These are phyloP conservation scores for Platynereis dumerilii DNA, from an alignment of 2,888 invertebrate species.

Conservation along the genomic window DNA sequence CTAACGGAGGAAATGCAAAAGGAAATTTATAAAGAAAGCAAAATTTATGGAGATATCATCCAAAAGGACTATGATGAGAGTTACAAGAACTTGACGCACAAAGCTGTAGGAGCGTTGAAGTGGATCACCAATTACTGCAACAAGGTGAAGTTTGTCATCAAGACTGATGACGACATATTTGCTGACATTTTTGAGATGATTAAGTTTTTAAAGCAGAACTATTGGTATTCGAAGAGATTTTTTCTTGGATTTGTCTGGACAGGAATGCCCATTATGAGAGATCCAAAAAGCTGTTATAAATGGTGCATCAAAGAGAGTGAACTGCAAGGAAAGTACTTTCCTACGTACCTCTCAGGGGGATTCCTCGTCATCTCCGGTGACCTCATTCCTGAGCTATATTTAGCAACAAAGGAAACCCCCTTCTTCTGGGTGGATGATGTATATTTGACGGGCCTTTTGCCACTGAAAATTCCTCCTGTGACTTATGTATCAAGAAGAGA, in stretches of 20 bases:
- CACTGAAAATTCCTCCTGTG: neutral
- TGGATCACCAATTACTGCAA: conserved; percentile 60
- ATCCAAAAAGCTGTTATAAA: neutral
- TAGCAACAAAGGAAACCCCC: neutral
- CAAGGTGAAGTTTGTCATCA: conserved; percentile 8
- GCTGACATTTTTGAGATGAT: conserved; percentile 12
- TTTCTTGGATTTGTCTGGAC: conserved; percentile 59
- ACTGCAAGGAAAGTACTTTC: conserved; percentile 1
- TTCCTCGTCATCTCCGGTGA: conserved; percentile 1
- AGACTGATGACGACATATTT: conserved; percentile 10
- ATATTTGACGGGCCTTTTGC: neutral
- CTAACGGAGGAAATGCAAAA: conserved; percentile 36
- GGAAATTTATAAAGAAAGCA: conserved; percentile 45
- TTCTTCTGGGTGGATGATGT: conserved; percentile 9
- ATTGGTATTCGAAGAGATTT: neutral
- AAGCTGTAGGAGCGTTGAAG: conserved; percentile 61
- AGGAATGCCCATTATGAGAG: neutral
- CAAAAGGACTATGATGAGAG: conserved; percentile 40
- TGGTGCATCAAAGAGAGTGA: conserved; percentile 7
- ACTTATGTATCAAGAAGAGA: no score
- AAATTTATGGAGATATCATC: conserved; percentile 51
- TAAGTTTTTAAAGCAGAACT: conserved; percentile 9
- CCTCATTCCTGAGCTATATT: neutral
- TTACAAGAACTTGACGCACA: conserved; percentile 63
- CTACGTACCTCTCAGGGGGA: neutral